These are phyloP conservation scores for Galerucella calmariensis DNA, from an alignment of 2,888 invertebrate genomes.

Conservation along the genomic window DNA sequence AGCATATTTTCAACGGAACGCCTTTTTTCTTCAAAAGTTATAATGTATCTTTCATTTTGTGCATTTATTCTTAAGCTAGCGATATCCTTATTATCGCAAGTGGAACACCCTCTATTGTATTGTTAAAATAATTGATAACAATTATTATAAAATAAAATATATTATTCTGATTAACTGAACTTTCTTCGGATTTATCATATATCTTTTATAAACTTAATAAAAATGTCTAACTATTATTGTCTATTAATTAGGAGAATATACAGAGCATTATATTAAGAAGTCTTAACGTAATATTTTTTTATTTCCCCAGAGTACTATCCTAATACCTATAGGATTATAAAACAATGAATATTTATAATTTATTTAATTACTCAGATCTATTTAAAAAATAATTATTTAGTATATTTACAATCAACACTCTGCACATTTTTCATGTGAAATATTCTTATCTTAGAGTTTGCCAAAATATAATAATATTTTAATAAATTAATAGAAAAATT, in stretches of 20 bases:
- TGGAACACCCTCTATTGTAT: too few species aligned
- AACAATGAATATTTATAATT: conserved; percentile 11
- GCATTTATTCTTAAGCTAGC: too few species aligned
- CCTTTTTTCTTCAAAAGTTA: too few species aligned
- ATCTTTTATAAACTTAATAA: too few species aligned
- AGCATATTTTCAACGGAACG: too few species aligned
- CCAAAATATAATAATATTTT: conserved; percentile 32
- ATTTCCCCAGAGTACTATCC: conserved; percentile 42
- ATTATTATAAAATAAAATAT: too few species aligned
- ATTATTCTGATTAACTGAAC: too few species aligned
- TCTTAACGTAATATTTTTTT: conserved; percentile 29
- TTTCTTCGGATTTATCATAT: too few species aligned
- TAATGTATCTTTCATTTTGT: too few species aligned
- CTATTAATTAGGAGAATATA: conserved; percentile 18
- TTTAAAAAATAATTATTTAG: not conserved
- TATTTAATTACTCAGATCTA: conserved; percentile 7
- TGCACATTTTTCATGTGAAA: conserved; percentile 19
- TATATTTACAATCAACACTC: conserved; percentile 17
- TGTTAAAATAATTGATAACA: too few species aligned
- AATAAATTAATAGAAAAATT: conserved; percentile 41
- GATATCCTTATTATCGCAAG: too few species aligned
- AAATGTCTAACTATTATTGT: too few species aligned
- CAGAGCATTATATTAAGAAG: conserved; percentile 39
- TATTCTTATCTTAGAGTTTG: conserved; percentile 38
- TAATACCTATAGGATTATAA: conserved; percentile 47